Base-by-base conservation (phyloP, 2,797 vertebrate species). In the Macropus fuliginosus region DNA sequence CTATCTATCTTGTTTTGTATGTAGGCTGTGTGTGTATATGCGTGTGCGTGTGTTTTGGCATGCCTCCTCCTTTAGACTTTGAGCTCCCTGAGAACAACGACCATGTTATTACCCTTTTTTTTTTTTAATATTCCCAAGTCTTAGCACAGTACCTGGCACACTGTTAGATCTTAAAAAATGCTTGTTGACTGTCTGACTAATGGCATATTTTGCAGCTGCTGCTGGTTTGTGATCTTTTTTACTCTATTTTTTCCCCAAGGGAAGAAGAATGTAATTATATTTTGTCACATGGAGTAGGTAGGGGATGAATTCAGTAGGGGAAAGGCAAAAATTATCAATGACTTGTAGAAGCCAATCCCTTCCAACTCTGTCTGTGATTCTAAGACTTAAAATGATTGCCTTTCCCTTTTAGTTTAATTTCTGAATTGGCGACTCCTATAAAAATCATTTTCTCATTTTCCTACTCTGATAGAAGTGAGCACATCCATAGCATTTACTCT, bases 251-350 rank as follows among this genome's bases (percentile, higher is more conserved):
- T 92, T 52, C 6, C 54, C 5, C 2, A n/a, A 93, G 92, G 24
- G 40, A 55, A 96, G 12, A 4, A n/a, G 3, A 54, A 56, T n/a
- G 24, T 93, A 94, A 94, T 92, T 96, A 93, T 92, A 91, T 34
- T 95, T 54, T 91, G 59, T 66, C 81, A 97, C n/a, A 90, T 94
- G 34, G 50, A 94, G 28, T 94, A 95, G 50, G 95, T 93, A 54
- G 54, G 50, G 91, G 28, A n/a, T 96, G 57, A 93, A 92, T 95
- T 97, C 34, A 91, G 40, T n/a, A 14, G 0, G 16, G 46, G 94
- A 94, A 95, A 95, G 11, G 5, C 14, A 91, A 95, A 12, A 31
- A 46, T 57, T 95, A 95, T 92, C 52, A 56, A 91, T 93, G 93
- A 24, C 40, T 93, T 52, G 14, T 92, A 89, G 40, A 94, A 90